phyloP scores from a whole-genome alignment of 2,113 vertebrate genomes.

The Mesitornis unicolor region DNA sequence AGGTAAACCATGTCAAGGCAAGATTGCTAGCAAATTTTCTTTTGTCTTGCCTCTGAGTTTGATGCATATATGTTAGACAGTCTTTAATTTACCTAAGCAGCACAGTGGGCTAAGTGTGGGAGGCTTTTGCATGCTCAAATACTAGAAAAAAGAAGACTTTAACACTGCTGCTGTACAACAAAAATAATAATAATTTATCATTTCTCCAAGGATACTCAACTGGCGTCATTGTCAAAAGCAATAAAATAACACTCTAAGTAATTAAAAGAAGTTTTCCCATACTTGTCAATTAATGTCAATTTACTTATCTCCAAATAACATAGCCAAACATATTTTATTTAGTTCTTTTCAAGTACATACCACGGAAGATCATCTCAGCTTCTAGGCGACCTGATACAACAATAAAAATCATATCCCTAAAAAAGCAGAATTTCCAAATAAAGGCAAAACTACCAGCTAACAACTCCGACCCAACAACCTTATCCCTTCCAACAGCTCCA shows the following conservation, averaged over 20 bases:
- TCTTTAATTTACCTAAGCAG: constrained; percentile 40
- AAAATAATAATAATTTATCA: constrained; percentile 11
- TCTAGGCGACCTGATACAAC: neutral
- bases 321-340: neutral
- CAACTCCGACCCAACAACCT: neutral
- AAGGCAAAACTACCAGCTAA: neutral
- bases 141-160: neutral
- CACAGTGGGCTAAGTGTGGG: neutral
- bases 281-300: neutral
- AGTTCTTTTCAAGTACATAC: neutral
- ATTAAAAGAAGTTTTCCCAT: neutral
- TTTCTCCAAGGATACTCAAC: neutral
- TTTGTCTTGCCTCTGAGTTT: constrained; percentile 28
- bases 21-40: constrained; percentile 13
- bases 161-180: neutral
- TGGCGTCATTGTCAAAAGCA: neutral
- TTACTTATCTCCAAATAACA: neutral
- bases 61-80: constrained; percentile 10
- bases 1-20: constrained; percentile 25
- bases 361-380: neutral
- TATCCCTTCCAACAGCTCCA: neutral
- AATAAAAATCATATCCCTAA: neutral
- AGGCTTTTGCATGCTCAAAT: constrained; percentile 20
- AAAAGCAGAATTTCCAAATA: neutral
- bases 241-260: neutral